Conservation (phyloP, 2,888 invertebrate species). For the Pseudoips prasinana region DNA sequence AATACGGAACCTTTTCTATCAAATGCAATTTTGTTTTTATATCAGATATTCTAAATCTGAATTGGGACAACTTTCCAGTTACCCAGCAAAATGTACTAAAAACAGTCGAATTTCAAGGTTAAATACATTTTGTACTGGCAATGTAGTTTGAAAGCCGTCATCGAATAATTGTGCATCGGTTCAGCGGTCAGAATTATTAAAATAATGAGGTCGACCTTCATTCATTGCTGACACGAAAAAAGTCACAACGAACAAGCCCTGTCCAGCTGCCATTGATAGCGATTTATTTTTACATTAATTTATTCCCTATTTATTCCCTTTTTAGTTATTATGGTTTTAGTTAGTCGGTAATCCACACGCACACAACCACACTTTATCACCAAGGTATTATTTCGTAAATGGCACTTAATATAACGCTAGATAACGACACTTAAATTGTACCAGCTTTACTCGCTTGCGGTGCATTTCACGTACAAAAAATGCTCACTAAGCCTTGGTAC, state of each 20-base stretch:
- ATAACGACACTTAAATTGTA: constrained; percentile 50
- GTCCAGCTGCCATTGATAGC: constrained; percentile 56
- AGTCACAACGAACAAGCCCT: constrained; percentile 13
- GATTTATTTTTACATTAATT: constrained; percentile 32
- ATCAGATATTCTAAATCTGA: no score
- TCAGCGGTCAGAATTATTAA: constrained; percentile 49
- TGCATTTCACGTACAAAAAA: constrained; percentile 42
- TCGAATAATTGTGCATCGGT: constrained; percentile 36
- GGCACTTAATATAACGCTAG: constrained; percentile 51
- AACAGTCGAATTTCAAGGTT: constrained; percentile 19
- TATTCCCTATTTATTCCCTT: constrained; percentile 21
- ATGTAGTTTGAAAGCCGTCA: constrained; percentile 25
- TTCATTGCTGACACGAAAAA: constrained; percentile 36
- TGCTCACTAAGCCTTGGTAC: constrained; percentile 38
- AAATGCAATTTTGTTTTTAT: no score
- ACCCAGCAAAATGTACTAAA: no score
- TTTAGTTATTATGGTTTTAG: constrained; percentile 57
- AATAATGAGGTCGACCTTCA: constrained; percentile 65
- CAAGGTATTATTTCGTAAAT: constrained; percentile 41
- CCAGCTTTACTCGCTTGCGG: constrained; percentile 56
- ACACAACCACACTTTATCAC: constrained; percentile 76
- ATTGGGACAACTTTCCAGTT: no score
- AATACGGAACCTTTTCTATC: no score
- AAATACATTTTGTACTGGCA: constrained; percentile 20
- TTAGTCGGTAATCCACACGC: constrained; percentile 64